A percentile compares a stretch with the other conserved stretches of the same genome.
Conservation (phyloP, 1,140 invertebrate genomes). For the Conus ventricosus region DNA sequence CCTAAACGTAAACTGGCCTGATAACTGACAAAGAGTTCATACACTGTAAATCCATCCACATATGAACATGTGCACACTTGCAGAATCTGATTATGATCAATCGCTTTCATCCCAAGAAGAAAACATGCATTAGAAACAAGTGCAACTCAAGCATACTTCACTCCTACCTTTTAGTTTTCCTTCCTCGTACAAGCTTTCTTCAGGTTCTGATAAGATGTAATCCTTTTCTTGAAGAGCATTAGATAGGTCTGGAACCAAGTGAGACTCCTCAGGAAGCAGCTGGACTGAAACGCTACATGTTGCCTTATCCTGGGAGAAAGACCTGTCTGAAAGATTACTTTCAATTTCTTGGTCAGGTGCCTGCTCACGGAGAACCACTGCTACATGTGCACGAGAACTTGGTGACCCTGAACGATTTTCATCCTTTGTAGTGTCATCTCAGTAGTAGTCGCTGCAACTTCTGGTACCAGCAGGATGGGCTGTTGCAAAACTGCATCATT, state of each 20-base stretch:
- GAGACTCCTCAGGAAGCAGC: background rate
- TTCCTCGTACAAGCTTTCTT: constrained; percentile 2
- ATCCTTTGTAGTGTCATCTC: background rate
- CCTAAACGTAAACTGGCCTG: no score
- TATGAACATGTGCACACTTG: no score
- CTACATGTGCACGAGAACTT: background rate
- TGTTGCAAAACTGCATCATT: background rate
- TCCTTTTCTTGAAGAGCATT: background rate
- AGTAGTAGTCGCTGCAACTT: background rate
- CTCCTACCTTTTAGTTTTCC: background rate
- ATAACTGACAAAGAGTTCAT: no score
- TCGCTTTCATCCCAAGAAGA: no score
- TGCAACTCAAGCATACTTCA: no score
- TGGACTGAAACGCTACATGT: background rate
- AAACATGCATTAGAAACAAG: no score
- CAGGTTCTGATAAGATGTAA: background rate
- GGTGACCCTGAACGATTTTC: background rate
- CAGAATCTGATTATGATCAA: no score
- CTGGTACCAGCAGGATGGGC: background rate
- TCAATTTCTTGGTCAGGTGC: background rate
- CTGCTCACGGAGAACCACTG: background rate
- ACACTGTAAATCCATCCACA: no score
- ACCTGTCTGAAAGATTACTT: background rate
- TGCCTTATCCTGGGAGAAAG: background rate
- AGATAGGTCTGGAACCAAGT: background rate